Percentiles rank a stretch among this genome's conserved stretches.
These are phyloP conservation scores for Phaonia tiefii DNA, from an alignment of 2,888 invertebrate species.

Conservation along the genomic window DNA sequence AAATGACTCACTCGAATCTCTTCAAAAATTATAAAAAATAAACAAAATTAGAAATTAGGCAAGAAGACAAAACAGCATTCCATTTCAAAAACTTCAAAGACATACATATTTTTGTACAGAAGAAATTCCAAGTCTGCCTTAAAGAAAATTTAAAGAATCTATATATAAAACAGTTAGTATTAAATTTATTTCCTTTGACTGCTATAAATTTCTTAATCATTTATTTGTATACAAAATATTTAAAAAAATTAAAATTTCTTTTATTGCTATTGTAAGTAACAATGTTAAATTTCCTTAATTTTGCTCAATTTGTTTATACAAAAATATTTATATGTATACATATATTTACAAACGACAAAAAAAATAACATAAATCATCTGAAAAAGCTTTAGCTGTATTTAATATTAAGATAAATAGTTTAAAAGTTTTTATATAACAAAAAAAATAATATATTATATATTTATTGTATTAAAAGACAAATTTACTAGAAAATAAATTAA, in stretches of 20 bases:
- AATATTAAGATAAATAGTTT: conserved; percentile 12
- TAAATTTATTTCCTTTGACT: conserved; percentile 14
- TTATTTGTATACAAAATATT: too few relatives aligned
- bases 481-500: conserved; percentile 23
- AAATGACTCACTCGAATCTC: conserved; percentile 17
- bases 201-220: not conserved
- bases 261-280: too few relatives aligned
- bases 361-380: conserved; percentile 13
- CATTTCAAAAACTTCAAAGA: conserved; percentile 25
- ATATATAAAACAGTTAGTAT: conserved; percentile 18
- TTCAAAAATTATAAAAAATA: not conserved
- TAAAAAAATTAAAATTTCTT: too few relatives aligned
- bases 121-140: too few relatives aligned
- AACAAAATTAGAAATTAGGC: not conserved
- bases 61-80: not conserved
- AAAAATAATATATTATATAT: conserved; percentile 24
- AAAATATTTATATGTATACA: conserved; percentile 11
- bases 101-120: too few relatives aligned
- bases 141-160: too few relatives aligned
- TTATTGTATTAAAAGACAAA: conserved; percentile 26
- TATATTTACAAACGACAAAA: conserved; percentile 10
- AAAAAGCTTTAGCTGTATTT: conserved; percentile 38
- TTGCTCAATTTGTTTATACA: conserved; percentile 33
- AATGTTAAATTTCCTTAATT: conserved; percentile 11
- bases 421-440: conserved; percentile 26